Evolutionary conservation across 2,797 vertebrate genomes (phyloP), one percentile per base, ranked within the genome.

Genomic region (Gallinago nigripennis): DNA sequence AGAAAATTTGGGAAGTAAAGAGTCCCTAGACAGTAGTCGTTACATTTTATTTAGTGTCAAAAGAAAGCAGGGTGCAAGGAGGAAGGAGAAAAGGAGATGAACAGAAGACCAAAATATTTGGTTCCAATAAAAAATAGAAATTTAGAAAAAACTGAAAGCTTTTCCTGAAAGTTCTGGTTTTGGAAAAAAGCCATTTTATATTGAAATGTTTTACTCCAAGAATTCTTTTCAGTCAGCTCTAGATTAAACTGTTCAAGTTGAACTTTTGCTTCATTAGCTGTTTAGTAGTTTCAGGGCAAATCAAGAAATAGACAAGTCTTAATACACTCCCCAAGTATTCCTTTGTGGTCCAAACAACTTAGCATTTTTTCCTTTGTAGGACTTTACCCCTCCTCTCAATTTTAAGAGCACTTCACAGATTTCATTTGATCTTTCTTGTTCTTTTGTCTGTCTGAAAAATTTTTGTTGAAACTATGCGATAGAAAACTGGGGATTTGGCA

Each of bases 111-210:
- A n/a, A 91, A 94, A 71, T 86, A 57, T 50, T 94, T 72, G 20
- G 18, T 91, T 84, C 35, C 21, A 83, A 45, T 35, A 39, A 63
- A 57, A 46, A 43, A 63, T 30, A 31, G 39, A 93, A 75, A 76
- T 50, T 76, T 61, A 82, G 48, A 91, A 82, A 63, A 80, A 94
- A 80, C 31, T 35, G 45, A 91, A 86, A 86, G 17, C 60, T 94
- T 96, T 94, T 94, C 90, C 82, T 95, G 82, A 94, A 94, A 91
- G 82, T 91, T 88, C 46, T 83, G 51, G 73, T 46, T 90, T 92
- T 89, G 93, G 90, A 86, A 83, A 69, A 89, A 80, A 31, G 60
- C 71, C 89, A 93, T 89, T 82, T 95, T 83, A 64, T 86, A 95
- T 68, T 70, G 76, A 94, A 94, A 70, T 46, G 11, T 77, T 94